A percentile compares a stretch with the other conserved stretches of the same genome.
Conservation (phyloP, 2,797 vertebrate species). For the Mormyrops boulengeri region DNA sequence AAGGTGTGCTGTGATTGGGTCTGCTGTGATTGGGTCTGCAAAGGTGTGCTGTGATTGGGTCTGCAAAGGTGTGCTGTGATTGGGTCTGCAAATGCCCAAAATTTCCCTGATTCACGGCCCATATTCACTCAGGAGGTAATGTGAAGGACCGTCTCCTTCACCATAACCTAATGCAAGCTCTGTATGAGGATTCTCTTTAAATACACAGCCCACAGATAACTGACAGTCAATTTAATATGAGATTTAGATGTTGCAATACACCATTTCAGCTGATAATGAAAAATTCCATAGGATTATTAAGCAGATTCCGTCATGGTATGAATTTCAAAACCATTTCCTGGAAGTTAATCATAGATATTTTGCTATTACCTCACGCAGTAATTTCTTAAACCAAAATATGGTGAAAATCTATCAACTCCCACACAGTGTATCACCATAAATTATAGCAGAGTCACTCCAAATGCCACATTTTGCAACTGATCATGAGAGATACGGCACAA, state of each 20-base stretch:
- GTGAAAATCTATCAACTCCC: slow-evolving; percentile 49
- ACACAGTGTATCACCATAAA: slow-evolving; percentile 60
- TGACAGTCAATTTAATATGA: neutral
- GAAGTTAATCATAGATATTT: slow-evolving; percentile 1
- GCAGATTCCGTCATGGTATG: neutral
- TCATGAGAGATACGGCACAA: neutral
- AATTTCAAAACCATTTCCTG: neutral
- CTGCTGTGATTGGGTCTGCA: neutral
- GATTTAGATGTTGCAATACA: neutral
- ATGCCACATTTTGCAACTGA: slow-evolving; percentile 30
- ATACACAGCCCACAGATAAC: neutral
- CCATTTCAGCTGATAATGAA: neutral
- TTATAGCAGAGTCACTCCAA: slow-evolving; percentile 42
- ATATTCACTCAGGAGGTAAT: neutral
- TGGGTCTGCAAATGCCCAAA: neutral
- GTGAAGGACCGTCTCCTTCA: neutral
- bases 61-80: no score
- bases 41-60: no score
- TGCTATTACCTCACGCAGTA: neutral
- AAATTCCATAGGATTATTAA: neutral
- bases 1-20: no score
- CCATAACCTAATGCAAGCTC: neutral
- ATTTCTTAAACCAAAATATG: neutral
- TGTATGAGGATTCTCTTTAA: neutral
- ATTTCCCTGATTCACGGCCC: neutral